Evolutionary conservation across 2,888 invertebrate genomes (phyloP).

Genomic region (Luffia ferchaultella): DNA sequence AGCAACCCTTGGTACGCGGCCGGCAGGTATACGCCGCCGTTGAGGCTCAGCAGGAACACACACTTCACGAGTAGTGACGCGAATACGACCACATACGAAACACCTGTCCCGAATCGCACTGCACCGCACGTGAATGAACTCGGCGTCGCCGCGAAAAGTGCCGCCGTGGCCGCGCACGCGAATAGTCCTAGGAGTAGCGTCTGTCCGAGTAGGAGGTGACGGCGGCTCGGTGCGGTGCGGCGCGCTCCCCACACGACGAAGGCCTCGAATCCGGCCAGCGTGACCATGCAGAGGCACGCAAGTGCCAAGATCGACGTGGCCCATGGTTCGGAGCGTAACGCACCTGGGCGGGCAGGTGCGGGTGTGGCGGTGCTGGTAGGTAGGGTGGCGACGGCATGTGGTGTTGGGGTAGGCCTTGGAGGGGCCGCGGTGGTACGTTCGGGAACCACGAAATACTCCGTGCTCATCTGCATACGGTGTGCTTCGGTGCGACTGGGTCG

Average conservation of each 20-base stretch:
- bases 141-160: constrained; percentile 80
- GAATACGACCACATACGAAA: constrained; percentile 86
- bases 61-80: constrained; percentile 93
- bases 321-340: constrained; percentile 83
- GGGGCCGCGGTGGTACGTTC: constrained; percentile 45
- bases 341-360: constrained; percentile 28
- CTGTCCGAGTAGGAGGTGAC: constrained; percentile 88
- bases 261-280: constrained; percentile 87
- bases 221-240: constrained; percentile 81
- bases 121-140: constrained; percentile 83
- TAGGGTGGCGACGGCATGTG: constrained; percentile 28
- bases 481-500: constrained; percentile 37
- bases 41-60: constrained; percentile 90
- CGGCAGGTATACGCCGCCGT: constrained; percentile 90
- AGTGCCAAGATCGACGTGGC: constrained; percentile 88
- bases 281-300: constrained; percentile 83
- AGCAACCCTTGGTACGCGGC: constrained; percentile 92
- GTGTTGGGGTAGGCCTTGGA: constrained; percentile 30
- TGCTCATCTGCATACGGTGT: constrained; percentile 79
- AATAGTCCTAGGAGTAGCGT: constrained; percentile 86
- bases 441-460: constrained; percentile 84
- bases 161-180: constrained; percentile 80
- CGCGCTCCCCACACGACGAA: constrained; percentile 86
- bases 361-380: constrained; percentile 27
- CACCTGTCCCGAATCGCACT: constrained; percentile 82